A percentile compares a stretch with the other conserved stretches of the same genome.
Conservation (phyloP, 1,140 invertebrate genomes). For the Papilio polytes region DNA sequence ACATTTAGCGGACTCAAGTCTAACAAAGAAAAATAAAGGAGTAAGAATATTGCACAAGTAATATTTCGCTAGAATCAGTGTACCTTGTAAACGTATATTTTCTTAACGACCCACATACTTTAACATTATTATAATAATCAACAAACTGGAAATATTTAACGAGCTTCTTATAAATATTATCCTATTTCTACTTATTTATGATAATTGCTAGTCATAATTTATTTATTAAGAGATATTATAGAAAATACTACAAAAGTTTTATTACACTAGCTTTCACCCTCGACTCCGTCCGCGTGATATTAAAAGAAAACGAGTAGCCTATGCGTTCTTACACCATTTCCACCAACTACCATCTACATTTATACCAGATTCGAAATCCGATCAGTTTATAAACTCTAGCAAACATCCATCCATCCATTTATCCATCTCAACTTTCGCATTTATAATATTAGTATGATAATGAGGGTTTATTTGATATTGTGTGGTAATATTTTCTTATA, state of each 20-base stretch:
- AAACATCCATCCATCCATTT: too few species aligned
- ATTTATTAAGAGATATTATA: not conserved
- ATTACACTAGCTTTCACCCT: not conserved
- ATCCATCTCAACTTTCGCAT: too few species aligned
- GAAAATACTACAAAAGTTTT: slow-evolving; percentile 5
- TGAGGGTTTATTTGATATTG: too few species aligned
- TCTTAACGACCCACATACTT: not conserved
- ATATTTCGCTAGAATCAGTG: not conserved
- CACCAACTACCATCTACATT: too few species aligned
- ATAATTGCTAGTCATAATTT: not conserved
- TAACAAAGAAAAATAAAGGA: not conserved
- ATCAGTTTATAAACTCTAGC: too few species aligned
- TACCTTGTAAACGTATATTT: not conserved
- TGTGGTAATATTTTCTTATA: too few species aligned
- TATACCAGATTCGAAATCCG: too few species aligned
- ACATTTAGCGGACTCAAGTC: not conserved
- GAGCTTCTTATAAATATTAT: slow-evolving; percentile 1
- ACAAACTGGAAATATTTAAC: slow-evolving; percentile 1
- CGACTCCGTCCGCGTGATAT: too few species aligned
- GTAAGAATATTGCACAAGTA: not conserved
- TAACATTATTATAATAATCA: slow-evolving; percentile 9
- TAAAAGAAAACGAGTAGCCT: too few species aligned
- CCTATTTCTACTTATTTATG: slow-evolving; percentile 14
- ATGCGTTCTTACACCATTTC: too few species aligned
- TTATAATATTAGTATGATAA: too few species aligned